phyloP scores from a whole-genome alignment of 2,797 vertebrate species.

The Lophius americanus region DNA sequence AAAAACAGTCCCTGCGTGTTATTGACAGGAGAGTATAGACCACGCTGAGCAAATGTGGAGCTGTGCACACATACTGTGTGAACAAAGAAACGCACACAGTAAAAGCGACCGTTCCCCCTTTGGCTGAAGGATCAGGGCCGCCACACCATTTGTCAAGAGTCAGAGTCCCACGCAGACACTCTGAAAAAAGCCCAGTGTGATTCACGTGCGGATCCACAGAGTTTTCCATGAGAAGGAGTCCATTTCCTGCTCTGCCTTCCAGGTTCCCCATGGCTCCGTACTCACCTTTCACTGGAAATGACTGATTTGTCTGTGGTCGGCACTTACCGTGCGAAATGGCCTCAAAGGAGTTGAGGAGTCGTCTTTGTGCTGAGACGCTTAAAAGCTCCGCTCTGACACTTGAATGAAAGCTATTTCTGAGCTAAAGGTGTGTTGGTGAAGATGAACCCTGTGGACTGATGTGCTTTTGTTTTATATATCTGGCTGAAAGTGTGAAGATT shows the following conservation, averaged over 20 bases:
- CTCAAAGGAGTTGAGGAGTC: slow-evolving; percentile 30
- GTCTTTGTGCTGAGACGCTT: slow-evolving; percentile 1
- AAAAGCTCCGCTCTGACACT: slow-evolving; percentile 43
- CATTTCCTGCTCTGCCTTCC: slow-evolving; percentile 28
- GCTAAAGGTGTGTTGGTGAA: slow-evolving; percentile 1
- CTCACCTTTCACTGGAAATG: slow-evolving; percentile 50
- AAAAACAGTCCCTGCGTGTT: background rate
- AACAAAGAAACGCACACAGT: slow-evolving; percentile 28
- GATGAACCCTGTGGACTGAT: background rate
- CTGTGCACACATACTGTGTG: slow-evolving; percentile 1
- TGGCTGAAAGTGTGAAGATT: background rate
- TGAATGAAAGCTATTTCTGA: slow-evolving; percentile 20
- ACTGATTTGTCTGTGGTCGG: slow-evolving; percentile 38
- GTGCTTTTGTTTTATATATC: background rate
- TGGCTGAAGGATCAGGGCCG: slow-evolving; percentile 37
- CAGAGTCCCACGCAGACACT: slow-evolving; percentile 4
- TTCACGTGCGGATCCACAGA: slow-evolving; percentile 41
- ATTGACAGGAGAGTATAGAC: background rate
- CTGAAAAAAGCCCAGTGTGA: slow-evolving; percentile 39
- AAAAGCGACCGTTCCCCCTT: slow-evolving; percentile 42
- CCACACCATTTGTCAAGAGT: slow-evolving; percentile 47
- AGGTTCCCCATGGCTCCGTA: slow-evolving; percentile 21
- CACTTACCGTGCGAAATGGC: slow-evolving; percentile 34
- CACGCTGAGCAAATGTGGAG: background rate
- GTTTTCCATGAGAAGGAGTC: slow-evolving; percentile 30